These are phyloP conservation scores for Anabacerthia variegaticeps DNA, from an alignment of 2,797 vertebrate species.

Conservation along the genomic window DNA sequence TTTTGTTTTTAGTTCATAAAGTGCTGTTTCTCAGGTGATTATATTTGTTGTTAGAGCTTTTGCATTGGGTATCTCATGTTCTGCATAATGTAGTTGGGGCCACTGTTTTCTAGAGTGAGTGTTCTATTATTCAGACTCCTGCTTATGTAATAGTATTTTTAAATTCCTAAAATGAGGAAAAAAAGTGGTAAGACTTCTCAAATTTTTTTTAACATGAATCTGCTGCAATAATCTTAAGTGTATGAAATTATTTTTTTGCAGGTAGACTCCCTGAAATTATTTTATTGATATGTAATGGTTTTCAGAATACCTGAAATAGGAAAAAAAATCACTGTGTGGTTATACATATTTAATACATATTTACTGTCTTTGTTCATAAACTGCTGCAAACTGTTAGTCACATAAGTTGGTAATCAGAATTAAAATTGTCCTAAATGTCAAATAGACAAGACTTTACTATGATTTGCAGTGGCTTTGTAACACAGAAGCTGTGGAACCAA, in stretches of 20 bases:
- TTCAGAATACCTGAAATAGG: not conserved
- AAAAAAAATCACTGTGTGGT: not conserved
- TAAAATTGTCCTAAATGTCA: not conserved
- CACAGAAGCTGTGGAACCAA: fast-evolving
- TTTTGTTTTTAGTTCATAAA: not conserved
- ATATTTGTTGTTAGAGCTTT: not conserved
- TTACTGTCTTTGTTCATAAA: not conserved
- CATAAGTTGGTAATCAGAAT: not conserved
- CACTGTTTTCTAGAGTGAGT: not conserved
- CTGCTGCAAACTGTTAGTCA: not conserved
- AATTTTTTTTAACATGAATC: not conserved
- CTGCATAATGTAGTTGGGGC: not conserved
- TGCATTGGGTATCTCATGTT: not conserved
- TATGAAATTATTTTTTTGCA: not conserved
- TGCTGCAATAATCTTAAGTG: not conserved
- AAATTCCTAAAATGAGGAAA: not conserved
- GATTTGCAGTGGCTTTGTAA: not conserved
- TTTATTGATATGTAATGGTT: not conserved
- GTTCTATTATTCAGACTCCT: not conserved
- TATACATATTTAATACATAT: not conserved
- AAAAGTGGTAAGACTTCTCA: not conserved
- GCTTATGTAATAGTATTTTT: not conserved
- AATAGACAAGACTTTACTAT: not conserved
- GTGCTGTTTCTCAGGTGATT: not conserved
- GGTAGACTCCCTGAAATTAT: not conserved